A percentile compares a stretch with the other conserved stretches of the same genome.
These are phyloP conservation scores for Syndactyla subalaris DNA, from an alignment of 2,797 vertebrate genomes.

Conservation along the genomic window DNA sequence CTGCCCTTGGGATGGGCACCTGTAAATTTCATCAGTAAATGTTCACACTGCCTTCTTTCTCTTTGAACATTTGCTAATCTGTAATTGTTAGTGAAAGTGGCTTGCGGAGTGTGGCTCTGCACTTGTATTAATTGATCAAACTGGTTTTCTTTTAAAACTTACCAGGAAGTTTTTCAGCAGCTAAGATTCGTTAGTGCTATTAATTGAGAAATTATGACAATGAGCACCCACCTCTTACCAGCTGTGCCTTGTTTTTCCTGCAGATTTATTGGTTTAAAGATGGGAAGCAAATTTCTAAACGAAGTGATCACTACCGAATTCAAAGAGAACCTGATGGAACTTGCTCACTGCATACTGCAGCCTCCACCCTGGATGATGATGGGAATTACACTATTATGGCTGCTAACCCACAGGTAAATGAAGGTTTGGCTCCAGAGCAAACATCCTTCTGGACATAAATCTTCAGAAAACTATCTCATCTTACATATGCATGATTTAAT, in stretches of 20 bases:
- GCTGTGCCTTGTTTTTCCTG: neutral
- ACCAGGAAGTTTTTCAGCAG: neutral
- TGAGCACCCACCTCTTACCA: neutral
- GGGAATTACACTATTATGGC: constrained; percentile 98
- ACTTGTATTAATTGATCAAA: neutral
- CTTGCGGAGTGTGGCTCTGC: neutral
- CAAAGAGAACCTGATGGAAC: constrained; percentile 90
- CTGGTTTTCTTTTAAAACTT: neutral
- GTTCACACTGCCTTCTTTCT: neutral
- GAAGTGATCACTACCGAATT: constrained; percentile 94
- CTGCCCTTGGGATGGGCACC: neutral
- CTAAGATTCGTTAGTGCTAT: neutral
- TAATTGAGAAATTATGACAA: neutral
- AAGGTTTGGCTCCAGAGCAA: constrained; percentile 32
- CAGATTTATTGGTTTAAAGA: constrained; percentile 99
- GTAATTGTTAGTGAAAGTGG: neutral
- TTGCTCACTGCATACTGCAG: constrained; percentile 87
- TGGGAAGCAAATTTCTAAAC: constrained; percentile 97
- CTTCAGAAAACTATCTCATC: constrained; percentile 27
- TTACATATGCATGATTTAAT: constrained; percentile 29
- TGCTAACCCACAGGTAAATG: constrained; percentile 90
- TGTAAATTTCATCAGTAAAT: neutral
- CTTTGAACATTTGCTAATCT: neutral
- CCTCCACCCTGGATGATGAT: constrained; percentile 94
- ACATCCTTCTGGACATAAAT: neutral